Evolutionary conservation across 2,888 invertebrate genomes (phyloP).

Genomic region (Nymphalis urticae): DNA sequence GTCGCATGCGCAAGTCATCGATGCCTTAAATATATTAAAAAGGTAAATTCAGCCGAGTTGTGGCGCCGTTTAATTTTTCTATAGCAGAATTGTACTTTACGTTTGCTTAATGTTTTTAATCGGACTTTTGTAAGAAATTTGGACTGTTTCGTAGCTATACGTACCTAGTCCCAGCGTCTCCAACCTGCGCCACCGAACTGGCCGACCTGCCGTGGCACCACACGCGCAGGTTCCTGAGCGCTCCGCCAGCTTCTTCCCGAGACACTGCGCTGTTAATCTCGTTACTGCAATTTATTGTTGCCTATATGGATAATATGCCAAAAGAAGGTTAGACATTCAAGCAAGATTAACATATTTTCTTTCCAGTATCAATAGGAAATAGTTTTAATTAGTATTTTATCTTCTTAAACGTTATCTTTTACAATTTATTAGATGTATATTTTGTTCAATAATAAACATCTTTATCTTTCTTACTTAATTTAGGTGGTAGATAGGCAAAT

Average conservation of each 20-base stretch:
- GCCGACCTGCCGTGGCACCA: slow-evolving; percentile 83
- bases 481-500: no score
- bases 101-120: no score
- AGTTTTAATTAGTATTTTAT: slow-evolving; percentile 29
- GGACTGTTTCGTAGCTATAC: no score
- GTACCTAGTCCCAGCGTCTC: slow-evolving; percentile 58
- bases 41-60: slow-evolving; percentile 59
- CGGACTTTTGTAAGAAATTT: no score
- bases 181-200: slow-evolving; percentile 56
- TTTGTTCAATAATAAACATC: no score
- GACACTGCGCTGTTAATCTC: slow-evolving; percentile 82
- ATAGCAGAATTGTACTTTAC: no score
- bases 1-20: slow-evolving; percentile 80
- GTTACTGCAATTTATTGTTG: slow-evolving; percentile 62
- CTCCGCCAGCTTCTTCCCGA: slow-evolving; percentile 84
- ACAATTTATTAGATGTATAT: no score
- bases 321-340: slow-evolving; percentile 46
- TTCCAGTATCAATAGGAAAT: no score
- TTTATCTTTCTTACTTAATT: no score
- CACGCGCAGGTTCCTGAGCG: slow-evolving; percentile 82
- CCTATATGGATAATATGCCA: slow-evolving; percentile 65
- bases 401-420: no score
- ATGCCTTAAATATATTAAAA: slow-evolving; percentile 78
- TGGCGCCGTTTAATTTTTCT: no score
- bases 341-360: not conserved